phyloP scores from a whole-genome alignment of 2,888 invertebrate genomes.

The Drosophila atripex region DNA sequence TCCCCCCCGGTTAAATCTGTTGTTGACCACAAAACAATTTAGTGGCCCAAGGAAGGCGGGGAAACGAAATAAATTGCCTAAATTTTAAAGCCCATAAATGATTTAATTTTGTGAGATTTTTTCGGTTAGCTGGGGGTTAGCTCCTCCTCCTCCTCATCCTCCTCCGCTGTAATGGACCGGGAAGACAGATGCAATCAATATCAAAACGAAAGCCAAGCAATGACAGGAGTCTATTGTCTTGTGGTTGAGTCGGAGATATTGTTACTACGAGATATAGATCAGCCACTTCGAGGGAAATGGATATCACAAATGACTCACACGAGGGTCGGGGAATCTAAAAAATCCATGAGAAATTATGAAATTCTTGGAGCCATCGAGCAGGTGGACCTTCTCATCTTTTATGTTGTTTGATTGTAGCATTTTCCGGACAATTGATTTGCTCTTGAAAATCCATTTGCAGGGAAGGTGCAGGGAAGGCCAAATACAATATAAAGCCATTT shows the following conservation, averaged over 20 bases:
- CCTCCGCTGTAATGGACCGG: slow-evolving; percentile 39
- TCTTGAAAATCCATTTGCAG: slow-evolving; percentile 28
- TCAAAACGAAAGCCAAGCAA: slow-evolving; percentile 31
- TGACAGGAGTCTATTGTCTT: slow-evolving; percentile 24
- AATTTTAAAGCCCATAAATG: slow-evolving; percentile 51
- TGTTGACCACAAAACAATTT: slow-evolving; percentile 72
- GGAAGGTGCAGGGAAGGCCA: background rate
- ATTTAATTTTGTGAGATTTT: slow-evolving; percentile 60
- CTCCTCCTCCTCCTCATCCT: too few relatives aligned
- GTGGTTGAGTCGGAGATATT: slow-evolving; percentile 37
- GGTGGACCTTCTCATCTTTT: slow-evolving; percentile 25
- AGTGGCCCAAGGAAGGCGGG: slow-evolving; percentile 26
- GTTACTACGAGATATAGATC: slow-evolving; percentile 14
- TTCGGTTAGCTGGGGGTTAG: slow-evolving; percentile 42
- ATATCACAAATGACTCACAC: slow-evolving; percentile 13
- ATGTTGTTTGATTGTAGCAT: slow-evolving; percentile 1
- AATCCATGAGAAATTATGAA: background rate
- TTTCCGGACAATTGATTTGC: slow-evolving; percentile 33
- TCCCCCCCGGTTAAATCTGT: slow-evolving; percentile 44
- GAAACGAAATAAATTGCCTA: slow-evolving; percentile 55
- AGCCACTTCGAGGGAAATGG: slow-evolving; percentile 9
- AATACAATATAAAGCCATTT: slow-evolving; percentile 33
- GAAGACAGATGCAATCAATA: slow-evolving; percentile 67
- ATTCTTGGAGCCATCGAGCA: slow-evolving; percentile 4
- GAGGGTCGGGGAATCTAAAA: background rate